phyloP scores from a whole-genome alignment of 2,888 invertebrate genomes.

The Epistrophe grossulariae region DNA sequence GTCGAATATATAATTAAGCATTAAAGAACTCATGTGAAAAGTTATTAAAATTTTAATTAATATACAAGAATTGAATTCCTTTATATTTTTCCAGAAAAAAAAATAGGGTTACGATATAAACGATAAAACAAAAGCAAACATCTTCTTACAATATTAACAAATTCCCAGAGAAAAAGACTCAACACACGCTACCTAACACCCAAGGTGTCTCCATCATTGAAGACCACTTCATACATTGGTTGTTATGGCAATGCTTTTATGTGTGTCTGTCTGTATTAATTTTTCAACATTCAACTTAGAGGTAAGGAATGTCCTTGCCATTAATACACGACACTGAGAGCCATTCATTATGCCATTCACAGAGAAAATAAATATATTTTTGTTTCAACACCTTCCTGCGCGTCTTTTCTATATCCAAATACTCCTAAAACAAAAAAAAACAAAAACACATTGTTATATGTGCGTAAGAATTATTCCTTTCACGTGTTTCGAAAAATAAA shows the following conservation, averaged over 20 bases:
- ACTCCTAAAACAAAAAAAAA: neutral
- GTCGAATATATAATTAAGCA: too few relatives aligned
- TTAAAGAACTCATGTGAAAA: neutral
- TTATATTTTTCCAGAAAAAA: too few relatives aligned
- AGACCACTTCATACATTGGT: neutral
- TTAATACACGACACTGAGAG: constrained; percentile 73
- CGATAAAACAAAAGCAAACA: constrained; percentile 40
- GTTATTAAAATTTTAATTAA: too few relatives aligned
- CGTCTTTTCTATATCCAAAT: neutral
- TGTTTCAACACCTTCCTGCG: constrained; percentile 45
- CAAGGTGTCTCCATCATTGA: neutral
- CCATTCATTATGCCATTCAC: constrained; percentile 73
- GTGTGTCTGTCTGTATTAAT: constrained; percentile 17
- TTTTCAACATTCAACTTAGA: constrained; percentile 53
- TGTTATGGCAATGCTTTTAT: neutral
- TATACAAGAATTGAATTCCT: too few relatives aligned
- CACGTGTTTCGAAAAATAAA: neutral
- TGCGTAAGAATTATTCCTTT: constrained; percentile 52
- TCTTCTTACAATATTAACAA: constrained; percentile 24
- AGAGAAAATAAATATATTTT: constrained; percentile 64
- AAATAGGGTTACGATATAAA: constrained; percentile 65
- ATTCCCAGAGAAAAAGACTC: neutral
- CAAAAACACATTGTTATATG: constrained; percentile 32
- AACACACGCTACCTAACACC: neutral
- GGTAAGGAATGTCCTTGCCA: constrained; percentile 71